phyloP scores from a whole-genome alignment of 1,140 invertebrate species.

The Akabosia matsudoensis region DNA sequence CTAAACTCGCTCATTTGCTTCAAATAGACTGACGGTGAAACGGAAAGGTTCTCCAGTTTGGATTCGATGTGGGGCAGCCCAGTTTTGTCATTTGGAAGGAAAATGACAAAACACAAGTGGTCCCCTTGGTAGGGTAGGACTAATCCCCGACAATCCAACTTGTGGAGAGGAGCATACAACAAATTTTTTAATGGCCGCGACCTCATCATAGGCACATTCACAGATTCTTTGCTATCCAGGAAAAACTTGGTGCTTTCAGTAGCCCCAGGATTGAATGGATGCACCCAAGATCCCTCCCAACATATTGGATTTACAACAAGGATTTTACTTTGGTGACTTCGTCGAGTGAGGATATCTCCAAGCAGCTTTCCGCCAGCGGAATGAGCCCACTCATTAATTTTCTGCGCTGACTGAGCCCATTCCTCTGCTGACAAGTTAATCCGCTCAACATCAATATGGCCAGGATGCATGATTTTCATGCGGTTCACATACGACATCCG shows the following conservation, averaged over 20 bases:
- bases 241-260: not conserved
- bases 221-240: not conserved
- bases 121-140: constrained; percentile 7
- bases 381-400: not conserved
- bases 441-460: not conserved
- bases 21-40: not conserved
- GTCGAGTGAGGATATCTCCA: not conserved
- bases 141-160: not conserved
- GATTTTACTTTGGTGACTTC: not conserved
- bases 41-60: not conserved
- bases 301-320: not conserved
- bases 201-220: constrained; percentile 2
- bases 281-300: not conserved
- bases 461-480: not conserved
- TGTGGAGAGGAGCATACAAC: not conserved
- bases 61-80: not conserved
- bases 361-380: not conserved
- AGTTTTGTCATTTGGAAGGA: not conserved
- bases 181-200: not conserved
- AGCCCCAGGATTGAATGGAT: constrained; percentile 7
- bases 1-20: not conserved
- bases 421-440: not conserved
- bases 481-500: not conserved
- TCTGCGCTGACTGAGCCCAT: not conserved
- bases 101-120: not conserved